Evolutionary conservation across 2,888 invertebrate species (phyloP).

Genomic region (Andrena bicolor): DNA sequence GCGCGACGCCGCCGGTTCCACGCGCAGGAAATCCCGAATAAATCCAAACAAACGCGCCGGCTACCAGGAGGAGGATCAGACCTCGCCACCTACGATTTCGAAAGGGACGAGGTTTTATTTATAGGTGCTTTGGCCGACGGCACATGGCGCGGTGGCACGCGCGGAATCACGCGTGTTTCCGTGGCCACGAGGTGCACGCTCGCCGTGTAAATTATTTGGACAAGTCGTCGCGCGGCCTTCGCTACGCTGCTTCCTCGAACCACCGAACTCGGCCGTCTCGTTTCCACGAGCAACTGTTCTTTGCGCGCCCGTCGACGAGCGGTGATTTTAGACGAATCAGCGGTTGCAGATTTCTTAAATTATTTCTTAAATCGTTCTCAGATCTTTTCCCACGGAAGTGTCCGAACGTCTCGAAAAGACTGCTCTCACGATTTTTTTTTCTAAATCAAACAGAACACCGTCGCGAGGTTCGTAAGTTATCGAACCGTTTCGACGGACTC

Average conservation of each 20-base stretch:
- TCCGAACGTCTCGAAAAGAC: neutral
- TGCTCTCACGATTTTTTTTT: neutral
- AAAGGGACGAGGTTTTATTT: slow-evolving; percentile 76
- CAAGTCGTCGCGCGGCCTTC: slow-evolving; percentile 64
- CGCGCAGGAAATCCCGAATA: slow-evolving; percentile 77
- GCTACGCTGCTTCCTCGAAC: slow-evolving; percentile 56
- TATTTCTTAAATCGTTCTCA: too few relatives aligned
- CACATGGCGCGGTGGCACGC: slow-evolving; percentile 75
- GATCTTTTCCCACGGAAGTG: neutral
- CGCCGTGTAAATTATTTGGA: slow-evolving; percentile 77
- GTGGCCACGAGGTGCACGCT: slow-evolving; percentile 58
- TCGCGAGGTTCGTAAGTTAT: slow-evolving; percentile 29
- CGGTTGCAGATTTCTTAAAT: too few relatives aligned
- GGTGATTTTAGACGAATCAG: neutral
- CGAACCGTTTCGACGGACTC: slow-evolving; percentile 23
- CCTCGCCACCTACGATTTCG: slow-evolving; percentile 75
- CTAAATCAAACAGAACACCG: slow-evolving; percentile 4
- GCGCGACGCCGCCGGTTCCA: slow-evolving; percentile 62
- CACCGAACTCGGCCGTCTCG: slow-evolving; percentile 21
- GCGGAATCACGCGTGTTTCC: slow-evolving; percentile 75
- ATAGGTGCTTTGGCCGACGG: slow-evolving; percentile 72
- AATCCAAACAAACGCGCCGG: slow-evolving; percentile 76
- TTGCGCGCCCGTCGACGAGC: neutral
- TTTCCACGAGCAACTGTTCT: slow-evolving; percentile 18
- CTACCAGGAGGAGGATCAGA: slow-evolving; percentile 66